These are phyloP conservation scores for Cyrtonyx montezumae DNA, from an alignment of 2,113 vertebrate species.

Conservation along the genomic window DNA sequence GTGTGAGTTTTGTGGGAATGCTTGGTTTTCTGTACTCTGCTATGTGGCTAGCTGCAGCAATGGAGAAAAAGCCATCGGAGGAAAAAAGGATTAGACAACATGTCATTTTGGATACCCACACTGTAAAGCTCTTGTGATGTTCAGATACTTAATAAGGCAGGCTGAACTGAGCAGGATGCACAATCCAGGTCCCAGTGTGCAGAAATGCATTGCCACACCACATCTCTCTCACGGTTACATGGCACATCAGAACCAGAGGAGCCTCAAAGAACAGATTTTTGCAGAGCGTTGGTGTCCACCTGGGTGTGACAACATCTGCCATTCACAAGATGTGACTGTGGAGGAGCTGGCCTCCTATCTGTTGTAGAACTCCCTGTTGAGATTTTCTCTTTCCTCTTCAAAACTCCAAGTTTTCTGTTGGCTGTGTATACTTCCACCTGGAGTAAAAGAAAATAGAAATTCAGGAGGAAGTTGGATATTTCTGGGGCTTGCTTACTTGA, in stretches of 20 bases:
- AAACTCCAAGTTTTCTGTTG: neutral
- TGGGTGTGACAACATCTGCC: neutral
- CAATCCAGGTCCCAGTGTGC: neutral
- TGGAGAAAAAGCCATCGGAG: neutral
- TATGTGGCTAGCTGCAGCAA: neutral
- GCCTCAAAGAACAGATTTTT: neutral
- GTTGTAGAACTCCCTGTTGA: neutral
- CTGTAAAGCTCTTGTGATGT: neutral
- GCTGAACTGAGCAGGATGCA: neutral
- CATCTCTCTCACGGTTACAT: neutral
- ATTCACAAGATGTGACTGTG: neutral
- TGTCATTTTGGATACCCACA: neutral
- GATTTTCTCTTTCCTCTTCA: neutral
- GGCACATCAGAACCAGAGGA: neutral
- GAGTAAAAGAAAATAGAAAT: neutral
- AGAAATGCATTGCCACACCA: neutral
- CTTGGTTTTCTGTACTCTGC: neutral
- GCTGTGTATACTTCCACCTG: neutral
- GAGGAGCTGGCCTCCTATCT: neutral
- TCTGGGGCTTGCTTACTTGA: neutral
- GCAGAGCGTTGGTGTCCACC: neutral
- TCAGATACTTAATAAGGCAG: neutral
- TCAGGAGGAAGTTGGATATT: neutral
- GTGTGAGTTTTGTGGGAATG: neutral
- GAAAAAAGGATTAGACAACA: neutral